Evolutionary conservation across 2,797 vertebrate genomes (phyloP), one percentile per base, ranked within the genome.

Genomic region (Cirrhinus mrigala): DNA sequence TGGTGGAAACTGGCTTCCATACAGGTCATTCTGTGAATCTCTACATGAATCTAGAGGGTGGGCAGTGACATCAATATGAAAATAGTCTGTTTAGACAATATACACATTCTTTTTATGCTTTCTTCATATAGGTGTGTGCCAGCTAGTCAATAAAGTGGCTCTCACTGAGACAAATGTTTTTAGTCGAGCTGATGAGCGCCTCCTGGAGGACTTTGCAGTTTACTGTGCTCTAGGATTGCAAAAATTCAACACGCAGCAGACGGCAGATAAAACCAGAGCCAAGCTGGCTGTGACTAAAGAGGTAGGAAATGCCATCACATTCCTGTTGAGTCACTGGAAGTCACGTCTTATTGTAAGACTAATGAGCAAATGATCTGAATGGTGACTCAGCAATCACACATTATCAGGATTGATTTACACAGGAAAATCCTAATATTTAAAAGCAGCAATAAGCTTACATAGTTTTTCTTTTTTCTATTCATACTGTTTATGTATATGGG

Each of bases 181-280:
- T 60, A 90, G 90, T 79, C 82, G 84, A 83, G 91, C 91, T 54
- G 93, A 93, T 52, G 91, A 94, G 88, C 89, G 88, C 69, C 89
- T 93, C 9, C 81, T 94, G 56, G 91, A 93, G 71, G 91, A 94
- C 80, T 86, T 94, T 87, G 89, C 89, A 0, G 84, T 93, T 81
- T 93, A 92, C 79, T 94, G 92, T 22, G 91, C 91, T 77, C 88
- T 94, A 79, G 91, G 92, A 29, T 82, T 94, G 24, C 90, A 93
- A 73, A 92, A 91, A 2, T 86, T 14, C 14, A 89, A 92, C 69
- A 87, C 84, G 0, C 87, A 90, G 54, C 88, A 91, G 82, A 91
- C 85, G 79, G 91, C 90, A 14, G 88, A 93, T 83, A 86, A 90
- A 86, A 87, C 87, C 22, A 86, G 91, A 83, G 91, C 91, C 81